Base-by-base conservation (phyloP, 2,797 vertebrate species). In the Gallirallus australis region DNA sequence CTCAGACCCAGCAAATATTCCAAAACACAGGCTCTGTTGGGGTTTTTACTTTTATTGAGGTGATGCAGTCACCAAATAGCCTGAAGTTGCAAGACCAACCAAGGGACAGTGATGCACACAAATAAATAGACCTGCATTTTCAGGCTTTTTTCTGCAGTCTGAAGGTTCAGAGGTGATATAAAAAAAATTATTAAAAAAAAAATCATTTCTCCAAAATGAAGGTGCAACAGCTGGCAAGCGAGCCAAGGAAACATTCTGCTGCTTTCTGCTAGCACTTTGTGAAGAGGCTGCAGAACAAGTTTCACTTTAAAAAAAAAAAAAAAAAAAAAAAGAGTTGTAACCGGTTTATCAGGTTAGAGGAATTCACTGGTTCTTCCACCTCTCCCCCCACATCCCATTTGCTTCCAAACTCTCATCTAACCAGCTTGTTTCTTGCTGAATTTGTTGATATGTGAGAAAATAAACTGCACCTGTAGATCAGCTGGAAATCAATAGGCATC, bases 281-380 rank as follows among this genome's bases (percentile, higher is more conserved):
- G 80, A 92, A 86, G 82, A 95, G 79, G 91, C 73, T 94, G 96
- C 33, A 50, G 89, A 97, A 97, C 96, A 89, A 96, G 97, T 96
- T 97, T 82, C 81, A 71, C 86, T 42, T 45, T 45, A 19, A 45
- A 54, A 16, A 57, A 72, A 65, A 82, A 64, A 82, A 75, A 65
- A 86, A 78, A 84, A 70, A 65, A 90, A 57, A 65, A 80, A 56
- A 37, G 47, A 64, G 35, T 20, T 53, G 39, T 42, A 97, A 97
- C 97, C 77, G 76, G 96, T 97, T 97, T 90, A 84, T 95, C 97
- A 82, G 92, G 94, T 95, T 90, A 48, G 42, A 95, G 87, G 96
- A 96, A 96, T 96, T 93, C 63, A 40, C 3, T 7, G 66, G 33
- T 53, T 86, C 89, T 84, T 89, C 73, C 4, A 1, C 68, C 52